Evolutionary conservation across 2,888 invertebrate species (phyloP), one percentile per base, ranked within the genome.

Genomic region (Limnephilus marmoratus): DNA sequence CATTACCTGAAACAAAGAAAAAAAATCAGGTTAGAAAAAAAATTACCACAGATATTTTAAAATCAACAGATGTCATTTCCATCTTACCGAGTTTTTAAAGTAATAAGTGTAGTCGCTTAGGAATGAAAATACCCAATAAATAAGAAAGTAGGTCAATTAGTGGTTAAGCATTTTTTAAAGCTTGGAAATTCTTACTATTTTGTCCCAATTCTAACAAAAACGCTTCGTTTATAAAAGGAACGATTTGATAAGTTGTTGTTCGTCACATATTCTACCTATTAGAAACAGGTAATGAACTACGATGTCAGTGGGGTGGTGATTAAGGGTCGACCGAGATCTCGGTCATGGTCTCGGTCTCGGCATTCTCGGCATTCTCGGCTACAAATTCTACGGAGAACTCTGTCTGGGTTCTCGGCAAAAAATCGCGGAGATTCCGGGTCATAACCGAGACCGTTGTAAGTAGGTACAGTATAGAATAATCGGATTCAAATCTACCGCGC

Each of bases 1-100:
- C 15, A 18, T 80, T 80, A 88, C 88, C 88, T 88, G 88, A 24
- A 88, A 88, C 88, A 88, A 88, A 88, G 34, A 88, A 18, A 87
- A 87, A 68, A 49, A 45, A 85, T 13, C n/a, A 85, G 0, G 11
- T 41, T 41, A 41, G 41, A 41, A 68, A 24, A 24, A 24, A 24
- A 18, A 68, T 18, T 18, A 53, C 18, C 53, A 13, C 18, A 53
- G 18, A 53, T 24, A 68, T 68, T 68, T 68, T 24, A 7, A 5
- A 68, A 68, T 24, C n/a, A 68, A n/a, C 68, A 68, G 24, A 24
- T 68, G 68, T 68, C 24, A 68, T 68, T 24, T 68, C 68, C 9
- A 68, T 68, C 68, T 24, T 24, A 24, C 24, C 18, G 7, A 24
- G 53, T 68, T 68, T 68, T 24, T 9, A n/a, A 68, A 9, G 24